Percentiles rank a stretch among this genome's conserved stretches.
Conservation (phyloP, 2,797 vertebrate species). For the Sandelia bainsii region DNA sequence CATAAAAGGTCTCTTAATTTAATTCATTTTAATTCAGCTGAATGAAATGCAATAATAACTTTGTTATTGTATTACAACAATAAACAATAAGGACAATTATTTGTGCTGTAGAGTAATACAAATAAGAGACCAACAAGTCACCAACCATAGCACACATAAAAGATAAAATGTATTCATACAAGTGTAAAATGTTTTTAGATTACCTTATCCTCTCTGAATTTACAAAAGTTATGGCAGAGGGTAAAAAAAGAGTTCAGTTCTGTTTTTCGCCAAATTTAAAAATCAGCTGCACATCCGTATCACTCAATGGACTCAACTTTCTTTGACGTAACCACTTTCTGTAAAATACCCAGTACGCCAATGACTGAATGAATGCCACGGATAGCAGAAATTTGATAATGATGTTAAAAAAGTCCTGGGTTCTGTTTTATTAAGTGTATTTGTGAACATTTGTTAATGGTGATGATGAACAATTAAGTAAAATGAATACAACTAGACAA, state of each 20-base stretch:
- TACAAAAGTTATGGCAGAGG: too few relatives aligned
- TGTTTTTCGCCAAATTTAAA: not conserved
- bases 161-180: too few relatives aligned
- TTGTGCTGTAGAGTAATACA: not conserved
- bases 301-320: too few relatives aligned
- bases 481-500: not conserved
- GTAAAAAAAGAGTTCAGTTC: too few relatives aligned
- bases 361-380: not conserved
- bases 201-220: too few relatives aligned
- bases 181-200: too few relatives aligned
- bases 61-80: not conserved
- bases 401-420: not conserved
- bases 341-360: not conserved
- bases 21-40: too few relatives aligned
- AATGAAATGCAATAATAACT: not conserved
- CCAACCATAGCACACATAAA: too few relatives aligned
- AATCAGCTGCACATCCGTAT: not conserved
- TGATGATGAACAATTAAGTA: not conserved
- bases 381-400: not conserved
- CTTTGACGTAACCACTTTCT: not conserved
- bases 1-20: not conserved
- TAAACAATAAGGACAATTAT: not conserved
- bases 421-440: not conserved
- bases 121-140: too few relatives aligned
- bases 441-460: not conserved